Evolutionary conservation across 2,113 vertebrate species (phyloP), one percentile per base, ranked within the genome.

Genomic region (Henicopernis longicauda): DNA sequence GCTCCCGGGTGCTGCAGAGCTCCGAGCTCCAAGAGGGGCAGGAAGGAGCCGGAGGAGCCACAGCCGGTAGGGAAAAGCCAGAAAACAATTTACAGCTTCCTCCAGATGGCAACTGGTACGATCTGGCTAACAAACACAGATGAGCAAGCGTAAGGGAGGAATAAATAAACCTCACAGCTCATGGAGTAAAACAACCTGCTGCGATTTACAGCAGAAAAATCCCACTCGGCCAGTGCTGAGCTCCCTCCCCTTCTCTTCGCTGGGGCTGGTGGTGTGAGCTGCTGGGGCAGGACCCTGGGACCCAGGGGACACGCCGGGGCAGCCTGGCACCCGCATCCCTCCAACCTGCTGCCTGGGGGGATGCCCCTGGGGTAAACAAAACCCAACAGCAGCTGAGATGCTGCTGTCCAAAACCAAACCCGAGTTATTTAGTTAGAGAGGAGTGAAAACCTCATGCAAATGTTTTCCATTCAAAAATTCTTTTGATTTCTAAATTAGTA

Each of bases 21-120:
- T 70, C 55, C 34, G 3, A 1, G 63, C 63, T 11, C 54, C 0
- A 0, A 34, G 34, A 21, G 49, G 26, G 20, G 65, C 70, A 76
- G 92, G 70, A 94, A 96, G 90, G 90, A 80, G 84, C 81, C 1
- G 7, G 47, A 63, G 70, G 65, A 92, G 82, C 90, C 0, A 14
- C 3, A 4, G 55, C 9, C 1, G 5, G 58, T 31, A 26, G 62
- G 69, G 83, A 86, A 86, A 77, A 93, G 54, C 44, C 79, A 54
- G 38, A 59, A 63, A 66, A 92, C 36, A 34, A 91, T 92, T 94
- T 54, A 31, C 80, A 42, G 93, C 86, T 95, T 86, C 94, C 86
- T 94, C 83, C 93, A 86, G 89, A 89, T 84, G 86, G 91, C 95
- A 93, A 90, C 77, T 4, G 23, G 76, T 65, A 3, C 1, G 19